phyloP scores from a whole-genome alignment of 2,113 vertebrate genomes.

The Eulacestoma nigropectus region DNA sequence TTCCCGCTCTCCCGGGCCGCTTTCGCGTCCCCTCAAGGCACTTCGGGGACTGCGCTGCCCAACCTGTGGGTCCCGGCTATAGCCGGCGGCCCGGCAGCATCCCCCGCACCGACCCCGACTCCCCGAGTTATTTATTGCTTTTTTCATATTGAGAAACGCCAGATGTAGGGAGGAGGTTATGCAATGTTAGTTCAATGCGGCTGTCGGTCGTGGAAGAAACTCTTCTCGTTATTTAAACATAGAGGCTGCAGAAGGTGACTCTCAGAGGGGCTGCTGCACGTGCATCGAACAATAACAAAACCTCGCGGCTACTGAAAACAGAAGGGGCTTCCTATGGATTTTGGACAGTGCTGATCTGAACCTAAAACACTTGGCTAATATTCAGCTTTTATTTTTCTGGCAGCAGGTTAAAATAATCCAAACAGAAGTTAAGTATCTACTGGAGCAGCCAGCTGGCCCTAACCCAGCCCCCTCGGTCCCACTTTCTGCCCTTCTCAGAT shows the following conservation, averaged over 20 bases:
- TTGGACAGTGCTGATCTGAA: background rate
- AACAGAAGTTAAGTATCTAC: background rate
- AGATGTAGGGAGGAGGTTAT: background rate
- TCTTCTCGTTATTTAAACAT: background rate
- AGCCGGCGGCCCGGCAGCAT: background rate
- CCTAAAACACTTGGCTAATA: background rate
- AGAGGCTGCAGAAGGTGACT: background rate
- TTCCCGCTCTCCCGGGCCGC: background rate
- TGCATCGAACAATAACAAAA: background rate
- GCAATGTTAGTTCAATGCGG: background rate
- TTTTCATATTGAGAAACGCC: background rate
- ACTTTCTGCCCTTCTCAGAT: background rate
- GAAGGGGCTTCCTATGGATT: background rate
- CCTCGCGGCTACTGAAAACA: background rate
- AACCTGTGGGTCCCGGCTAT: rapidly evolving
- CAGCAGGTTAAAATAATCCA: conserved; percentile 27
- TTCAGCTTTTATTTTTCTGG: conserved; percentile 19
- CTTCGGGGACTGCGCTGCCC: background rate
- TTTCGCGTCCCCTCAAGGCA: background rate
- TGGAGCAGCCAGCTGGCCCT: background rate
- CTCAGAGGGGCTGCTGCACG: background rate
- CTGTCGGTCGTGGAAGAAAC: background rate
- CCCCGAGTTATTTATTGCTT: background rate
- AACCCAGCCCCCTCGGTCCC: background rate
- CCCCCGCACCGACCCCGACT: background rate